Conservation (phyloP, 2,113 vertebrate species). For the Synodontis membranacea region DNA sequence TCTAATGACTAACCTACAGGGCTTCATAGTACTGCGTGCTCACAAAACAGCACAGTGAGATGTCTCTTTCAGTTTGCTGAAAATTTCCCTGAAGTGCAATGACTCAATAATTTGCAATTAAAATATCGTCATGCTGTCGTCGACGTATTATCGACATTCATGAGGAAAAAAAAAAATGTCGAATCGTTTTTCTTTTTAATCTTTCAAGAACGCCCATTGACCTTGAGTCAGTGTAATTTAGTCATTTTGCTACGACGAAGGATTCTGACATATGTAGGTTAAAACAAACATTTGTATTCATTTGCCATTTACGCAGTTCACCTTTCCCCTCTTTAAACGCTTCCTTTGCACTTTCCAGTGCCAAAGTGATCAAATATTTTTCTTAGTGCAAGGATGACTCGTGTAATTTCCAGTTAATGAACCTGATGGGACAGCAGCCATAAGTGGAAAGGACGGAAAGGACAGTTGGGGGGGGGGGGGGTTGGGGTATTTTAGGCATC, state of each 20-base stretch:
- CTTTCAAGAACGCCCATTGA: not conserved
- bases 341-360: not conserved
- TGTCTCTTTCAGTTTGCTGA: not conserved
- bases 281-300: constrained; percentile 16
- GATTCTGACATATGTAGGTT: constrained; percentile 10
- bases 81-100: not conserved
- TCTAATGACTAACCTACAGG: constrained; percentile 27
- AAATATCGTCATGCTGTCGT: not conserved
- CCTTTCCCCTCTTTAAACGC: not conserved
- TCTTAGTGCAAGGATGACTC: constrained; percentile 1
- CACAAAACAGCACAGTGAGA: not conserved
- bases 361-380: constrained; percentile 24
- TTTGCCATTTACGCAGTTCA: not conserved
- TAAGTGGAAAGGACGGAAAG: constrained; percentile 41
- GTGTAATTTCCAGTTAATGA: constrained; percentile 21
- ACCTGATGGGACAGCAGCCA: constrained; percentile 7
- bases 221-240: not conserved
- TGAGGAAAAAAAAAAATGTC: too few relatives aligned
- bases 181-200: not conserved
- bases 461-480: constrained; percentile 2
- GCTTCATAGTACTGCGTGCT: not conserved
- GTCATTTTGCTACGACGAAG: not conserved
- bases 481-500: constrained; percentile 42
- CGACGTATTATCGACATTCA: not conserved
- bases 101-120: not conserved